Percentiles rank a stretch among this genome's conserved stretches.
Conservation (phyloP, 2,113 vertebrate genomes). For the Hystrix cristata region DNA sequence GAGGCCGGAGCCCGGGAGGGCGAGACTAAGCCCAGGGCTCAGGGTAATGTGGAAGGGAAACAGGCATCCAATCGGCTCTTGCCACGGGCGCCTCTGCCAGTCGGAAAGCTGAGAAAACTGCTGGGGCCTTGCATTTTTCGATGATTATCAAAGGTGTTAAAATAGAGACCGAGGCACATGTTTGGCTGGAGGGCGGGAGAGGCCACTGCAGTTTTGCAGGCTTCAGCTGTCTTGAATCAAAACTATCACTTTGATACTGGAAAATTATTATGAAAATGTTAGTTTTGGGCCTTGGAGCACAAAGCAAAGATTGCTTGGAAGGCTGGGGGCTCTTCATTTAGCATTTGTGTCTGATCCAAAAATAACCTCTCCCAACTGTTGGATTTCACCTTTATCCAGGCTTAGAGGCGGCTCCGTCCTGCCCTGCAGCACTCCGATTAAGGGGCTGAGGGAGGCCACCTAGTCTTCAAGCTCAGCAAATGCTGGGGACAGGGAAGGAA, state of each 20-base stretch:
- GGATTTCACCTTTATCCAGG: slow-evolving; percentile 87
- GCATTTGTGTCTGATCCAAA: slow-evolving; percentile 87
- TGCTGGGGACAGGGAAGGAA: neutral
- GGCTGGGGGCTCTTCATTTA: slow-evolving; percentile 84
- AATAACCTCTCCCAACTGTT: slow-evolving; percentile 87
- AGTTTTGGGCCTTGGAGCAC: slow-evolving; percentile 90
- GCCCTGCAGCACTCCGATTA: neutral
- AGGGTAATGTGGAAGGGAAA: slow-evolving; percentile 89
- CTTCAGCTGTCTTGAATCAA: slow-evolving; percentile 92
- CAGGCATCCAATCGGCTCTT: slow-evolving; percentile 82
- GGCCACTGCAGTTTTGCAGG: slow-evolving; percentile 87
- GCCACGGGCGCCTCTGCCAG: slow-evolving; percentile 87
- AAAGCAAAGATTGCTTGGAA: slow-evolving; percentile 83
- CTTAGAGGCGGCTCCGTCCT: slow-evolving; percentile 67
- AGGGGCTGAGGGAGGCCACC: slow-evolving; percentile 32
- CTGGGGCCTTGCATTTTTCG: slow-evolving; percentile 90
- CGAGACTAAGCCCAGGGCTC: slow-evolving; percentile 88
- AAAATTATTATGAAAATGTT: slow-evolving; percentile 94
- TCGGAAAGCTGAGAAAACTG: slow-evolving; percentile 90
- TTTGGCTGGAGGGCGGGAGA: slow-evolving; percentile 87
- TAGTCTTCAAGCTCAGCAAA: slow-evolving; percentile 9
- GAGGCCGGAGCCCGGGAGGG: slow-evolving; percentile 87
- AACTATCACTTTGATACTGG: slow-evolving; percentile 93
- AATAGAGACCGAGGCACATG: slow-evolving; percentile 91
- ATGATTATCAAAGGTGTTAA: slow-evolving; percentile 94